Base-by-base conservation (phyloP, 2,113 vertebrate species). In the Erpornis zantholeuca region DNA sequence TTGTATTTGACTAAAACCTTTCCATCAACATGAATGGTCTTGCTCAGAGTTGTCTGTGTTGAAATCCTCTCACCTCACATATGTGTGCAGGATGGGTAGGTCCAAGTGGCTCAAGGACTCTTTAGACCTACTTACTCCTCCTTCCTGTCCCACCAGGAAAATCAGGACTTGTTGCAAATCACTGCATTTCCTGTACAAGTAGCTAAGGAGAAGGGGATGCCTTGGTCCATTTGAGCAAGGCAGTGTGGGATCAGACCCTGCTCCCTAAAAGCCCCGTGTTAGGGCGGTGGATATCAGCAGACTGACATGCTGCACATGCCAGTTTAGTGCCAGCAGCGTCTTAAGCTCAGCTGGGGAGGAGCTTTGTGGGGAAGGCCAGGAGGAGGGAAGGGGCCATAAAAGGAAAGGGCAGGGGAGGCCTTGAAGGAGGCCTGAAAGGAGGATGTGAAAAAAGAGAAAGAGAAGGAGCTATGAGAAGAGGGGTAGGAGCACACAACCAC, bases 191-290 rank as follows among this genome's bases (percentile, higher is more conserved):
- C 38, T 47, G 14, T 25, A 45, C 23, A 80, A 36, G 40, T 23
- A 82, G 61, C 14, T 44, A 56, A 36, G 10, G 29, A 11, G n/a
- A 76, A 79, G 29, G 10, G 14, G 40, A 65, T 4, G 23, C 23
- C 21, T 36, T 47, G 47, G 20, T 44, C 29, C 9, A 0, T 54
- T 21, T 36, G 12, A 82, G 23, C 22, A 77, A 91, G 29, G 29
- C 44, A 36, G 18, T n/a, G 42, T 33, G 47, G 42, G 56, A 59
- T 63, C 42, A 61, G 66, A 29, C 18, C 18, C 4, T 52, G 52
- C 11, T 7, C 35, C 20, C 6, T 7, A 21, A 54, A 84, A 77
- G 49, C 27, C n/a, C 60, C 3, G 0, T 2, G 0, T 17, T 3
- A 33, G 35, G 47, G 60, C 33, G 38, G 81, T 3, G 4, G 45